Conservation (phyloP, 2,113 vertebrate species). For the Rynchops niger region DNA sequence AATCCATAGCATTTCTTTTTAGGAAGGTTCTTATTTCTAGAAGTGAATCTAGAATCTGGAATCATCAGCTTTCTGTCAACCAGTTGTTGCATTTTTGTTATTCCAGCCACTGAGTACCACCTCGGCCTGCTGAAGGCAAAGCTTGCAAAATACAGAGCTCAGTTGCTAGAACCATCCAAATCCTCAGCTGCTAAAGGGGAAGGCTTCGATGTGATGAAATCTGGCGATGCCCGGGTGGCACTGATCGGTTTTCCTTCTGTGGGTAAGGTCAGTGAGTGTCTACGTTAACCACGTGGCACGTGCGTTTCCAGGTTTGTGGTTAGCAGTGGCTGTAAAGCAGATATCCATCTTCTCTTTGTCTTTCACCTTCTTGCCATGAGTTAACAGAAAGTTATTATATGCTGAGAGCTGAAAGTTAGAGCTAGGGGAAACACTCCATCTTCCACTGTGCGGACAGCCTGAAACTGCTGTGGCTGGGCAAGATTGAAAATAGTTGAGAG, state of each 20-base stretch:
- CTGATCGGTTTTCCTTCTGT: conserved; percentile 98
- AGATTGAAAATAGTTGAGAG: rapidly evolving
- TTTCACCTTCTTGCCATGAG: not conserved
- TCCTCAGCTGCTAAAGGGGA: conserved; percentile 91
- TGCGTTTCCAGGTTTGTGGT: not conserved
- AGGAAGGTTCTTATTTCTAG: not conserved
- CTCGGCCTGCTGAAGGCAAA: conserved; percentile 97
- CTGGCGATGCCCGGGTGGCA: conserved; percentile 93
- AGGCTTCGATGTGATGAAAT: conserved; percentile 99
- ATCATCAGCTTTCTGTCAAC: not conserved
- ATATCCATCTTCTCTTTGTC: rapidly evolving
- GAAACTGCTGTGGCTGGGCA: not conserved
- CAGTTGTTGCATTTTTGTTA: not conserved
- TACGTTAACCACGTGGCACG: rapidly evolving
- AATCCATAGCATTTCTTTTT: rapidly evolving
- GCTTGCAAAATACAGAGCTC: conserved; percentile 94
- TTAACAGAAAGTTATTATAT: rapidly evolving
- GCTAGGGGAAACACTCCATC: not conserved
- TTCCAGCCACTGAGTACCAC: conserved; percentile 94
- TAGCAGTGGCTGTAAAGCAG: not conserved
- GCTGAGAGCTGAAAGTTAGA: not conserved
- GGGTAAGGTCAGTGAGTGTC: conserved; percentile 89
- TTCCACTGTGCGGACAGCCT: rapidly evolving
- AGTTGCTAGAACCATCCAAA: conserved; percentile 94
- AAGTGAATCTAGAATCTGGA: not conserved